Evolutionary conservation across 2,113 vertebrate species (phyloP).

Genomic region (Perca schrenkii): DNA sequence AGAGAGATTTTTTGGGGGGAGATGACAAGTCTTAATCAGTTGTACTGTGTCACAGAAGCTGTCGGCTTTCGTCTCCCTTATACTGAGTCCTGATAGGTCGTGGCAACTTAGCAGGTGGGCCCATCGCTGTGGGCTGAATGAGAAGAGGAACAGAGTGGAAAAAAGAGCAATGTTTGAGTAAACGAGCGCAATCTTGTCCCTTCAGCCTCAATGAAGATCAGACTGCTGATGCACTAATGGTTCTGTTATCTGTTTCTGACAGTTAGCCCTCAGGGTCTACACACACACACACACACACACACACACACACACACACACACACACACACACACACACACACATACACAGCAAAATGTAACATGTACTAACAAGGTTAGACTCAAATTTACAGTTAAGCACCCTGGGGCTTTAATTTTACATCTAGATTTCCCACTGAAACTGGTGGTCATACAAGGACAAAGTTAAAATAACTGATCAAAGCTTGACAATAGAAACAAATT

Average conservation of each 20-base stretch:
- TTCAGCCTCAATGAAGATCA: slow-evolving; percentile 53
- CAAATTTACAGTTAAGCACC: not conserved
- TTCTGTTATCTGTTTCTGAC: slow-evolving; percentile 57
- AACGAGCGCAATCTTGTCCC: slow-evolving; percentile 36
- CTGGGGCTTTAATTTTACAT: not conserved
- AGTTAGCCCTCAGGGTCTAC: slow-evolving; percentile 51
- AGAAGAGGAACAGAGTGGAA: slow-evolving; percentile 5
- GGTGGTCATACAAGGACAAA: not conserved
- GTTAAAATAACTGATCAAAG: not conserved
- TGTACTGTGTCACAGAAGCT: slow-evolving; percentile 35
- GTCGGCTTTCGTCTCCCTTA: slow-evolving; percentile 28
- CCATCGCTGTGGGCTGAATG: slow-evolving; percentile 36
- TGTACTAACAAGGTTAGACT: slow-evolving; percentile 26
- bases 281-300: slow-evolving; percentile 26
- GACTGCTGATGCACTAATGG: slow-evolving; percentile 41
- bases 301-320: slow-evolving; percentile 30
- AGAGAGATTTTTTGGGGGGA: not conserved
- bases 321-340: slow-evolving; percentile 13
- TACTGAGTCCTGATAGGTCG: slow-evolving; percentile 38
- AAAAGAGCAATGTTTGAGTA: slow-evolving; percentile 40
- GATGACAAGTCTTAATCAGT: slow-evolving; percentile 45
- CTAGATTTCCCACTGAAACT: not conserved
- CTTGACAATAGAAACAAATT: not conserved
- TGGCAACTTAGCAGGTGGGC: slow-evolving; percentile 36
- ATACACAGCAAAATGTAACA: slow-evolving; percentile 15